Evolutionary conservation across 2,113 vertebrate species (phyloP).

Genomic region (Trochalopteron elliotii): DNA sequence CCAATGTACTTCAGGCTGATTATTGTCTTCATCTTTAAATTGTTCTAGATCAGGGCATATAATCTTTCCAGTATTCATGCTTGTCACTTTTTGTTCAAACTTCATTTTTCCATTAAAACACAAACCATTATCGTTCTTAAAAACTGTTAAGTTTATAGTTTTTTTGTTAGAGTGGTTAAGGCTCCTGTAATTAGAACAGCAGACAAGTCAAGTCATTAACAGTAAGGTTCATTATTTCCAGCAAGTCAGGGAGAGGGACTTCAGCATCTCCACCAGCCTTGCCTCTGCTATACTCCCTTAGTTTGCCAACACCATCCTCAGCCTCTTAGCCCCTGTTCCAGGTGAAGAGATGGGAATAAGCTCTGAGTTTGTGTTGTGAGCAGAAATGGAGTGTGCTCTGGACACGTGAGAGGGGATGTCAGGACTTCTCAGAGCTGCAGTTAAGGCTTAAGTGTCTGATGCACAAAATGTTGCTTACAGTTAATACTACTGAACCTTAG

Average conservation of each 20-base stretch:
- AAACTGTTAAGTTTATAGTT: conserved; percentile 52
- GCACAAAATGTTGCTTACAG: not conserved
- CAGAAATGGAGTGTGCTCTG: not conserved
- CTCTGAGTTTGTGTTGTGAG: not conserved
- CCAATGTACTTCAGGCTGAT: conserved; percentile 76
- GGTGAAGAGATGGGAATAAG: not conserved
- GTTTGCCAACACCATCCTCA: not conserved
- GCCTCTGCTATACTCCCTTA: not conserved
- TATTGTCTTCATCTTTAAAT: conserved; percentile 68
- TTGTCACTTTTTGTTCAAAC: conserved; percentile 32
- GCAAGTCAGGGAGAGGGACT: not conserved
- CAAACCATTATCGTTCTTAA: conserved; percentile 56
- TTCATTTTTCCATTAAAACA: conserved; percentile 64
- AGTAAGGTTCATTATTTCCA: not conserved
- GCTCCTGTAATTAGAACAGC: conserved; percentile 69
- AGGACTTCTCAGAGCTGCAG: not conserved
- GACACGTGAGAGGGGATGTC: not conserved
- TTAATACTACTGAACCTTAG: not conserved
- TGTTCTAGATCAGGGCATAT: conserved; percentile 76
- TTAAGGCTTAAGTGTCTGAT: not conserved
- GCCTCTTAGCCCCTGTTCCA: not conserved
- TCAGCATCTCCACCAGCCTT: not conserved
- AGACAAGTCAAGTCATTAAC: not conserved
- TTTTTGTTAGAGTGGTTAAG: conserved; percentile 40
- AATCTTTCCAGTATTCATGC: conserved; percentile 51